Evolutionary conservation across 2,113 vertebrate genomes (phyloP), one percentile per base, ranked within the genome.

Genomic region (Motacilla tschutschensis): DNA sequence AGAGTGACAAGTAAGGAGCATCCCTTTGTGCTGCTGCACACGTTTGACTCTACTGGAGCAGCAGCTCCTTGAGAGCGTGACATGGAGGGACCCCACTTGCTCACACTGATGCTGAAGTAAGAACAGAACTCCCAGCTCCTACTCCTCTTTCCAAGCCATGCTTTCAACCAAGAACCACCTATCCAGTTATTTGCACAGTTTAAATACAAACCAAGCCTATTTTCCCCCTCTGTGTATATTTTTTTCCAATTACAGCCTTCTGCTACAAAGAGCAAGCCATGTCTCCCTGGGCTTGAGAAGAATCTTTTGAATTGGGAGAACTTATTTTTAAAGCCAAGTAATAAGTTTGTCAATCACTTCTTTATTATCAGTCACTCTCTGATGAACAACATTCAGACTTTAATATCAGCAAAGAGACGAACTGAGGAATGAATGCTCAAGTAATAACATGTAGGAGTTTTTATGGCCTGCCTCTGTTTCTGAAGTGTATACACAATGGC

Each of bases 311-410:
- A 85, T 57, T 67, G 47, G 66, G 74, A 85, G 79, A 95, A 92
- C 80, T 91, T 94, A 58, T 86, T 93, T 94, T 93, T 93, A 92
- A 93, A 95, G 67, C 90, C 80, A 64, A 91, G 89, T 90, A 94
- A 95, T 94, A 94, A 94, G 89, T 95, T 96, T 96, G 94, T 95
- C 95, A 94, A 89, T 96, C 94, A 94, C 84, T 94, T 83, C 87
- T 95, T 95, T 95, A 96, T 94, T 95, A 96, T 95, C 92, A 89
- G 93, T 92, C 92, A 90, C 81, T 96, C 93, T 95, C 92, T 92
- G 91, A 94, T 96, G 95, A 95, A 84, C 94, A 94, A 91, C 92
- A 87, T 94, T 92, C 92, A 94, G 93, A 73, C 82, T 95, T 94
- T 94, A 94, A 95, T 95, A 96, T 95, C 91, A 87, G 88, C 81